Base-by-base conservation (phyloP, 1,140 invertebrate genomes). In the Caenorhabditis elegans region DNA sequence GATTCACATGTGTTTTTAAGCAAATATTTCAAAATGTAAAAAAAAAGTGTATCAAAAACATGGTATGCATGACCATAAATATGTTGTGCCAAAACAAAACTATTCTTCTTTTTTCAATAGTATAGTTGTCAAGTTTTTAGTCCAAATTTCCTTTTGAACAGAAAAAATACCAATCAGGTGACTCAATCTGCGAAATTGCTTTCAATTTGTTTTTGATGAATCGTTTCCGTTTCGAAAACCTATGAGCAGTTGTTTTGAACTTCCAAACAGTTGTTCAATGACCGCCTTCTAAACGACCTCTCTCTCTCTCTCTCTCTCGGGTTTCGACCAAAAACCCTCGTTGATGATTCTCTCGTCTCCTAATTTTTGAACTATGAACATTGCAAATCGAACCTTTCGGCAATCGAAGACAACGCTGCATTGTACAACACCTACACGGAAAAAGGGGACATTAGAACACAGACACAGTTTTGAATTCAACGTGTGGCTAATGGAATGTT, bases 301-400 rank as follows among this genome's bases (percentile, higher is more conserved):
- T n/a, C n/a, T n/a, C n/a, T n/a, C n/a, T n/a, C 53, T 31, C 34
- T 70, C 22, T 55, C 22, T 55, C 34, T 19, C 26, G 60, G 55
- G 60, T 36, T 70, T 70, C 60, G 60, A 39, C 31, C 34, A 70
- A 70, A 70, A 70, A 36, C 22, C 60, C 60, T 70, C 34, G 34
- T 70, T 70, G 60, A 39, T 70, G 60, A 70, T 70, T 70, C 19
- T 70, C 60, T 43, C 60, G 19, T 70, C 34, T 19, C n/a, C 26
- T 70, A 70, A 70, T 70, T 70, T 70, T 70, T 70, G 60, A 70
- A 70, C 60, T 70, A 70, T 70, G 60, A 70, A 70, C 60, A 70
- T 70, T 22, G 34, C 34, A 43, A 70, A 22, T 11, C 11, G 60
- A 70, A 39, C 60, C 34, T 22, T 28, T 60, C 53, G n/a, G n/a